These are phyloP conservation scores for Aplochiton taeniatus DNA, from an alignment of 2,797 vertebrate species.

Conservation along the genomic window DNA sequence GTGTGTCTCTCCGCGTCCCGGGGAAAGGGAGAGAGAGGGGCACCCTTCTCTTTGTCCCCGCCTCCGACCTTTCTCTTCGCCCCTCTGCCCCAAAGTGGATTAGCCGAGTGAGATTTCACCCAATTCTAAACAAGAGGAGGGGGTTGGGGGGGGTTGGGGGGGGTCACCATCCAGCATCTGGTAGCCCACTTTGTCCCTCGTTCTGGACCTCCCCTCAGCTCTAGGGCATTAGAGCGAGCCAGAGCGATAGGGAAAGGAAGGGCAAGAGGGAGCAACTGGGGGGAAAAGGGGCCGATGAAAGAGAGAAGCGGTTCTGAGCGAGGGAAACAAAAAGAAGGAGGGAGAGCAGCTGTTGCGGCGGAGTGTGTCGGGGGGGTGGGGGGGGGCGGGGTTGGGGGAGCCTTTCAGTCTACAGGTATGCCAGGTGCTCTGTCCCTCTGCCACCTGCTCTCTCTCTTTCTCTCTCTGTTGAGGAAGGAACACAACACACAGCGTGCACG, in stretches of 20 bases:
- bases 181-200: conserved; percentile 37
- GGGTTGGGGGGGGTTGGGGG: not conserved
- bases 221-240: conserved; percentile 26
- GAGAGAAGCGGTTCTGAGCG: no score
- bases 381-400: conserved; percentile 15
- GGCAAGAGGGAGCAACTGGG: no score
- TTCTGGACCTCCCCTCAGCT: conserved; percentile 38
- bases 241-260: not conserved
- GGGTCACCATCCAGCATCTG: conserved; percentile 66
- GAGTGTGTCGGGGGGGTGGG: conserved; percentile 7
- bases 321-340: conserved; percentile 33
- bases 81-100: conserved; percentile 56
- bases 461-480: conserved; percentile 47
- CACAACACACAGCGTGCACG: conserved; percentile 42
- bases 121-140: conserved; percentile 43
- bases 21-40: not conserved
- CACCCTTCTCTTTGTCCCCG: not conserved
- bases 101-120: conserved; percentile 70
- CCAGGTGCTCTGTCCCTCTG: conserved; percentile 52
- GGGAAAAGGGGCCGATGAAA: no score
- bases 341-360: conserved; percentile 10
- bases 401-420: conserved; percentile 46
- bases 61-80: conserved; percentile 52
- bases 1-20: conserved; percentile 4
- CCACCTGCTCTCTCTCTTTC: conserved; percentile 61